Conservation (phyloP, 2,888 invertebrate species). For the Cephus rjabovi region DNA sequence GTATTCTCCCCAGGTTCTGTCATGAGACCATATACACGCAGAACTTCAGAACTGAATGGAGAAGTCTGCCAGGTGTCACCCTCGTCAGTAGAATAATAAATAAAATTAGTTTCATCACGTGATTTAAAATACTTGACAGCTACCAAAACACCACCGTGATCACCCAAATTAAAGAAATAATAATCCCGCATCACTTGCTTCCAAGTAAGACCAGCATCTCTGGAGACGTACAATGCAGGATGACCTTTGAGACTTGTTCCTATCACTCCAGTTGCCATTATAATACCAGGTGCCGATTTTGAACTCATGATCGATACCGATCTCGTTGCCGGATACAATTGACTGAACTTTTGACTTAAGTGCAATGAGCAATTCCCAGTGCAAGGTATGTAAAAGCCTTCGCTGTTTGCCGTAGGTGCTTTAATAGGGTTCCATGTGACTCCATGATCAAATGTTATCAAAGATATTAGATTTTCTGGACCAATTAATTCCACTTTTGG, state of each 20-base stretch:
- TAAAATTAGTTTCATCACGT: constrained; percentile 80
- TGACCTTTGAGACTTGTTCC: constrained; percentile 84
- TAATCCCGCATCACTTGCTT: constrained; percentile 82
- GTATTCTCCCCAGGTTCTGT: constrained; percentile 96
- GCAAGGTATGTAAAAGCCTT: constrained; percentile 78
- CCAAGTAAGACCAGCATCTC: constrained; percentile 88
- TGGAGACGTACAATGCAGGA: constrained; percentile 82
- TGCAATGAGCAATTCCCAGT: constrained; percentile 84
- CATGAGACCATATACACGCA: constrained; percentile 90
- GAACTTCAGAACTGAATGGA: constrained; percentile 78
- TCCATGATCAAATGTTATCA: constrained; percentile 90
- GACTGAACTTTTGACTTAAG: constrained; percentile 87
- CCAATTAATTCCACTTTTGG: constrained; percentile 70
- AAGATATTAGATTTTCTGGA: constrained; percentile 80
- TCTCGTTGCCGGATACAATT: constrained; percentile 83
- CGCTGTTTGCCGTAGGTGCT: constrained; percentile 77
- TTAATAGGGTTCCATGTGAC: constrained; percentile 82
- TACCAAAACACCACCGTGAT: constrained; percentile 89
- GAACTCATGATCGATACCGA: constrained; percentile 86
- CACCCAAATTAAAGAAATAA: constrained; percentile 89
- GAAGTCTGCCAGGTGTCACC: constrained; percentile 84
- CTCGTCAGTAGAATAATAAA: constrained; percentile 88
- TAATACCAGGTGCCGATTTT: constrained; percentile 88
- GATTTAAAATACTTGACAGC: constrained; percentile 86
- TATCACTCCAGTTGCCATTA: constrained; percentile 87